Base-by-base conservation (phyloP, 2,888 invertebrate genomes). In the Hydriomena furcata region DNA sequence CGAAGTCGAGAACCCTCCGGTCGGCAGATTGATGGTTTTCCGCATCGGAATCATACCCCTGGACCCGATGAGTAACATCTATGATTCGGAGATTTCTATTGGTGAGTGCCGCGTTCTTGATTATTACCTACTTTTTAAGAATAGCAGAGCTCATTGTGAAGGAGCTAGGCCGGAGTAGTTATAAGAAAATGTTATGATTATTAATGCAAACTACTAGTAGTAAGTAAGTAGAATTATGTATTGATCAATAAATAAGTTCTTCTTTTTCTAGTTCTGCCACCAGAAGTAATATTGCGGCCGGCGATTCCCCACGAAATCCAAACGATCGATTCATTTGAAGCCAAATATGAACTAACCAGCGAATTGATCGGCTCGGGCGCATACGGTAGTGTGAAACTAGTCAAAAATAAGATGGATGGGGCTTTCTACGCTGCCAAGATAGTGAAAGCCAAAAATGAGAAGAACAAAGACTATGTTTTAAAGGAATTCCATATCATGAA, bases 401-500 rank as follows among this genome's bases (percentile, higher is more conserved):
- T 68, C 4, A 28, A 5, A 7, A 13, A 54, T 1, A 27, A 8
- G 1, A 1, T 4, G 4, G 7, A 17, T 1, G 63, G 91, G 5
- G 91, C 93, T 38, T 91, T 92, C 56, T 93, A 94, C 65, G 98
- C 98, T 0, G 97, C 97, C 3, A 98, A 98, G 82, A 92, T 95
- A 62, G 93, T 97, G 7, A 93, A 94, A 66, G 95, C 95, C 57
- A 92, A 94, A 30, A 94, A 94, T 55, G 80, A 92, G 7, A 93
- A 94, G 58, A 96, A 95, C 76, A 92, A 93, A 50, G 93, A 95
- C 54, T 94, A 95, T 69, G 96, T 96, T 4, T 89, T 93, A 45
- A 94, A 95, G 54, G 98, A 98, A 85, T 95, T 97, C 44, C 93
- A 94, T 54, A 95, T 98, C 53, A 97, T 98, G 97, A 96, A 95